These are phyloP conservation scores for Zoanthus sociatus DNA, from an alignment of 92 coral and sea anemone species.

Conservation along the genomic window DNA sequence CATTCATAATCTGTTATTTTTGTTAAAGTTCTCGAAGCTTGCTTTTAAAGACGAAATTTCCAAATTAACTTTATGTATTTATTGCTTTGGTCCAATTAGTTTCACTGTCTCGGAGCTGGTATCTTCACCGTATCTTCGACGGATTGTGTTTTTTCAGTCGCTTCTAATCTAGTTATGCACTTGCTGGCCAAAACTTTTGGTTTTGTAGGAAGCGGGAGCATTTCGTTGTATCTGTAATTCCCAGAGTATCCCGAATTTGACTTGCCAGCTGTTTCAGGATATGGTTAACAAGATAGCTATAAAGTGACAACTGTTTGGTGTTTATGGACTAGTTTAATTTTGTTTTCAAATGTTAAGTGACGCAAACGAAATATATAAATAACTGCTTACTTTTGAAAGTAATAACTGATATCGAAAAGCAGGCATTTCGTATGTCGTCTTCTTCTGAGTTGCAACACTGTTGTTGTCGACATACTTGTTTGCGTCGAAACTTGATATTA, in stretches of 20 bases:
- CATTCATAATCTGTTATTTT: not conserved
- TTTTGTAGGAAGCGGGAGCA: not conserved
- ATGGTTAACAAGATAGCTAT: not conserved
- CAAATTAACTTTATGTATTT: not conserved
- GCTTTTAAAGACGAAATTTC: not conserved
- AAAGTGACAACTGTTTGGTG: not conserved
- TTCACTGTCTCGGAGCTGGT: not conserved
- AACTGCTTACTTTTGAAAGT: not conserved
- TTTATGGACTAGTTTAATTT: not conserved
- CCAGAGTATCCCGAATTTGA: not conserved
- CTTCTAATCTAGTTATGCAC: not conserved
- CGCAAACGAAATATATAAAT: not conserved
- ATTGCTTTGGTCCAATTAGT: not conserved
- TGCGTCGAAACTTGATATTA: not conserved
- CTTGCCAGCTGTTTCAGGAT: not conserved
- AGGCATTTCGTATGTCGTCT: not conserved
- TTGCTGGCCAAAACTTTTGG: not conserved
- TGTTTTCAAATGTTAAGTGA: conserved; percentile 1
- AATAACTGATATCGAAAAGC: not conserved
- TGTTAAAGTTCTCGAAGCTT: not conserved
- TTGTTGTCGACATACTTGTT: not conserved
- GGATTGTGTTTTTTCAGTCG: not conserved
- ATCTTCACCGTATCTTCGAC: not conserved
- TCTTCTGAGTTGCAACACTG: not conserved
- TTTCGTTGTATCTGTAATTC: not conserved